Evolutionary conservation across 1,140 invertebrate genomes (phyloP), one percentile per base, ranked within the genome.

Genomic region (Metaphire vulgaris): DNA sequence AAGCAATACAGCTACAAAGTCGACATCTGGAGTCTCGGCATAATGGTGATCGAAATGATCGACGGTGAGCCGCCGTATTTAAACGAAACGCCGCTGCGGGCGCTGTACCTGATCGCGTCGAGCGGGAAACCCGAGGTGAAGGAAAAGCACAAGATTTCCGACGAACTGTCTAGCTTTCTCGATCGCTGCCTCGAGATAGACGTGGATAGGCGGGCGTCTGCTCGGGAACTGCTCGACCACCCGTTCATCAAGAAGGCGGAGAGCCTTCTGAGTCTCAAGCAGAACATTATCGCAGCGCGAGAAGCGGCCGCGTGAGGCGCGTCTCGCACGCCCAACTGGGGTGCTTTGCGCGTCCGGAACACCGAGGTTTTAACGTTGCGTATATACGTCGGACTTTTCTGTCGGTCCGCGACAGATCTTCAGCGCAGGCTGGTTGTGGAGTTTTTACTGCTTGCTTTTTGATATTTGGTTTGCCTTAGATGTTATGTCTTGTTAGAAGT

Each of bases 211-310:
- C 86, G 96, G 80, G 93, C 93, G 15, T 92, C 93, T 0, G 95
- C 95, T 6, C 89, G 90, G 6, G 92, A 96, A 83, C 86, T 97
- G 69, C 87, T 98, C 32, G 90, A 92, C 73, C 95, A 97, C 89
- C 92, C 94, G 32, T 97, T 97, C 86, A 87, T 98, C 70, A 89
- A 92, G 77, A 74, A 71, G 32, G 76, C 69, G 28, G 92, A 95
- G 84, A 97, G 97, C 80, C 89, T 99, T 82, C 92, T 93, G 74
- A 97, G 94, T 82, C 88, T 99, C 81, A 95, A 95, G 80, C 96
- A 78, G 33, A 78, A 78, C 34, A 78, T 78, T 26, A 41, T 70
- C 31, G 77, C 77, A 31, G 77, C 77, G n/a, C 64, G 74, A 21
- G 77, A 74, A 56, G 33, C 41, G 21, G 6, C 41, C n/a, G n/a